Conservation (phyloP, 1,140 invertebrate species). For the Hycleus cichorii region DNA sequence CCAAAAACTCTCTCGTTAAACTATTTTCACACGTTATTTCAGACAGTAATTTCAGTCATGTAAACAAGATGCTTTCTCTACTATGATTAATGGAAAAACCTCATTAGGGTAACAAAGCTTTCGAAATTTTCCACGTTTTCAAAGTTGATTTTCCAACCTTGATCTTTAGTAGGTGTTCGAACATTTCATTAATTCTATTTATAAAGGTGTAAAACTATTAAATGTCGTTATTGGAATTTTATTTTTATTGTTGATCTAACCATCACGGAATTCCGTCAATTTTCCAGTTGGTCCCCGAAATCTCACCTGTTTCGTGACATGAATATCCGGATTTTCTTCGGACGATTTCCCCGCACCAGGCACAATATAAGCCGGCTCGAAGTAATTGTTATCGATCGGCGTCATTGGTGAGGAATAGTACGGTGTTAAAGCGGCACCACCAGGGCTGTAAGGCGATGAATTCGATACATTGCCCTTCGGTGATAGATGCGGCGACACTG, state of each 20-base stretch:
- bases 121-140: too few relatives aligned
- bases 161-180: too few relatives aligned
- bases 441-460: constrained; percentile 29
- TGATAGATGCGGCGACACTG: constrained; percentile 38
- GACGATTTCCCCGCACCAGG: constrained; percentile 7
- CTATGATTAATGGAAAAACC: not conserved
- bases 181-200: too few relatives aligned
- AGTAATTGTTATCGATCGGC: constrained; percentile 32
- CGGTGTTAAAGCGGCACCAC: constrained; percentile 30
- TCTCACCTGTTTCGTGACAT: constrained; percentile 37
- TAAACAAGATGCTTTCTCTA: constrained; percentile 5
- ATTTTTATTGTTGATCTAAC: too few relatives aligned
- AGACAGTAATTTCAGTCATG: not conserved
- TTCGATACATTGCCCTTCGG: constrained; percentile 23
- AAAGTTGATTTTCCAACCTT: not conserved
- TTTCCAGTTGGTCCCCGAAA: too few relatives aligned
- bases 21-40: constrained; percentile 5
- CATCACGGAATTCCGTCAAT: too few relatives aligned
- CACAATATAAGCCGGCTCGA: constrained; percentile 21
- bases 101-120: too few relatives aligned
- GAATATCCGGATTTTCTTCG: constrained; percentile 23
- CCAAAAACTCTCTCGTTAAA: constrained; percentile 1
- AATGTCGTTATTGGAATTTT: too few relatives aligned
- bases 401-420: constrained; percentile 34
- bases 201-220: too few relatives aligned